Percentiles rank a stretch among this genome's conserved stretches.
phyloP scores from a whole-genome alignment of 2,888 invertebrate species.

The Fragum sueziense region DNA sequence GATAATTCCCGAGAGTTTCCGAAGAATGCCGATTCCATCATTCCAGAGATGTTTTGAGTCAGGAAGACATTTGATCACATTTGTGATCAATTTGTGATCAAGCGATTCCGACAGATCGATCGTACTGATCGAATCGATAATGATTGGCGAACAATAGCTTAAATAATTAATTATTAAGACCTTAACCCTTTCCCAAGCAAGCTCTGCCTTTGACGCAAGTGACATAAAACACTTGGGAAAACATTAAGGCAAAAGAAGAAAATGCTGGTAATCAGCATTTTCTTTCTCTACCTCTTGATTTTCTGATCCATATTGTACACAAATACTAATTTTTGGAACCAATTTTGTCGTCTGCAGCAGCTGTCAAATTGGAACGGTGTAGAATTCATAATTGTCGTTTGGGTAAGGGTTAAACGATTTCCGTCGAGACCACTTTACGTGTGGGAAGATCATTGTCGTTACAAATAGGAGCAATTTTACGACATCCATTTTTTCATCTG shows the following conservation, averaged over 20 bases:
- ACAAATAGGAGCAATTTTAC: not conserved
- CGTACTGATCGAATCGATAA: not conserved
- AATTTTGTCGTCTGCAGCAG: not conserved
- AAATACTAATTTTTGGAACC: not conserved
- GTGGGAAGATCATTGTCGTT: slow-evolving; percentile 5
- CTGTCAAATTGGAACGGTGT: not conserved
- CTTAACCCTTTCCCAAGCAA: too few species aligned
- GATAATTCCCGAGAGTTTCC: too few species aligned
- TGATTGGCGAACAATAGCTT: not conserved
- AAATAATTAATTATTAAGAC: not conserved
- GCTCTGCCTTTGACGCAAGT: not conserved
- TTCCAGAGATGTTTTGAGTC: not conserved
- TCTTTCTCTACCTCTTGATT: too few species aligned
- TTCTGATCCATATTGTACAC: too few species aligned
- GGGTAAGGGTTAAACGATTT: not conserved
- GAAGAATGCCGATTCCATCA: too few species aligned
- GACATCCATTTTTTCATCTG: not conserved
- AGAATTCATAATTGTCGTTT: not conserved
- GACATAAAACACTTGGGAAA: not conserved
- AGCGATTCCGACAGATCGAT: not conserved
- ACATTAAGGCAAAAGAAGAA: not conserved
- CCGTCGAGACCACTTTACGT: not conserved
- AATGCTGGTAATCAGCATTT: not conserved
- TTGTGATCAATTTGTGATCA: not conserved
- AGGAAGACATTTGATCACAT: not conserved